phyloP scores from a whole-genome alignment of 2,888 invertebrate species.

The Eledona agricola region DNA sequence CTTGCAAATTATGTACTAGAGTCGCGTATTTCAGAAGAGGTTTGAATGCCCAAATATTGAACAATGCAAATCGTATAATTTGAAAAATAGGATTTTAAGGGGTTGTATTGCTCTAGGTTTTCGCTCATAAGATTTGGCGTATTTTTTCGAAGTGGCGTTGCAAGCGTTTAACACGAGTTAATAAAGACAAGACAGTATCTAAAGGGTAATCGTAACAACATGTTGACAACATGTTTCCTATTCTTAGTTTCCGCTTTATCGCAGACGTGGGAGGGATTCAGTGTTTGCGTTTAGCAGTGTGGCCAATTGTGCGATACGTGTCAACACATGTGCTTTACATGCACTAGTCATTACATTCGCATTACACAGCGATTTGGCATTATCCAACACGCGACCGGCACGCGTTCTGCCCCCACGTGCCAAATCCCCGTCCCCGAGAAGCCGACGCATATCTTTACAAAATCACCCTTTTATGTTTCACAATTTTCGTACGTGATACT shows the following conservation, averaged over 20 bases:
- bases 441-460: slow-evolving; percentile 21
- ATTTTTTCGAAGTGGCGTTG: slow-evolving; percentile 8
- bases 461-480: slow-evolving; percentile 26
- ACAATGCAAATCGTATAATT: too few species aligned
- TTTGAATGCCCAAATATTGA: too few species aligned
- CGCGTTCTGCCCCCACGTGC: slow-evolving; percentile 41
- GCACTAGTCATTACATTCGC: slow-evolving; percentile 50
- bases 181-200: slow-evolving; percentile 36
- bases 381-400: slow-evolving; percentile 50
- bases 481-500: slow-evolving; percentile 22
- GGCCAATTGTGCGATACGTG: slow-evolving; percentile 39
- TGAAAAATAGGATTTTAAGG: too few species aligned
- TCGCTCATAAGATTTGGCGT: too few species aligned
- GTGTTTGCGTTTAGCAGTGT: slow-evolving; percentile 36
- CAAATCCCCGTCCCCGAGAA: slow-evolving; percentile 12
- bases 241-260: slow-evolving; percentile 38
- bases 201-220: slow-evolving; percentile 37
- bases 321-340: slow-evolving; percentile 39
- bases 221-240: slow-evolving; percentile 39
- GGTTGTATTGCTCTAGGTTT: too few species aligned
- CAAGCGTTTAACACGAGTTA: slow-evolving; percentile 31
- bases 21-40: too few species aligned
- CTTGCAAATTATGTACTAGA: too few species aligned
- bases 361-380: slow-evolving; percentile 53
- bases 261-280: slow-evolving; percentile 29